A percentile compares a stretch with the other conserved stretches of the same genome.
phyloP scores from a whole-genome alignment of 1,140 invertebrate genomes.

The Limonius californicus region DNA sequence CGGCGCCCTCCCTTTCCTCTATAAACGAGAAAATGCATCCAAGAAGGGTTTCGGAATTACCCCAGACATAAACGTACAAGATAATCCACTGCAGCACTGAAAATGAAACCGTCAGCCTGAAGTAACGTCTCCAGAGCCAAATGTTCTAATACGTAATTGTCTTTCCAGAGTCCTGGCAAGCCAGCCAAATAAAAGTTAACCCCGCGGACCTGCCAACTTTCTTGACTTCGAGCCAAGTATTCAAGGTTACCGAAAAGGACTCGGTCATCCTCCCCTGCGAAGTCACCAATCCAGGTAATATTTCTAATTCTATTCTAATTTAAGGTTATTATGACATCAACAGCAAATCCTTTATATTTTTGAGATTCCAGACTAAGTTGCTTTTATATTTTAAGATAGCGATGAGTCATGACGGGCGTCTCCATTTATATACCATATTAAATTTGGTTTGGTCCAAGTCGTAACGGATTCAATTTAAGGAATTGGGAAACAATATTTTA shows the following conservation, averaged over 20 bases:
- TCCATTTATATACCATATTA: no score
- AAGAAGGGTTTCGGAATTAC: not conserved
- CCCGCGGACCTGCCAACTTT: constrained; percentile 44
- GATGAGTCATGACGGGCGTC: no score
- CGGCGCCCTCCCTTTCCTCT: no score
- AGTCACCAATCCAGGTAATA: constrained; percentile 46
- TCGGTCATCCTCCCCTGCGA: constrained; percentile 45
- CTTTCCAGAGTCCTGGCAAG: constrained; percentile 40
- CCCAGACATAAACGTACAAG: not conserved
- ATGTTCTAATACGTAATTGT: not conserved
- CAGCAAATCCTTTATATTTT: no score
- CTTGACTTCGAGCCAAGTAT: constrained; percentile 46
- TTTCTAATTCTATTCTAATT: not conserved
- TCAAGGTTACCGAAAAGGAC: constrained; percentile 46
- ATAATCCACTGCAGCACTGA: not conserved
- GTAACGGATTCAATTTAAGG: no score
- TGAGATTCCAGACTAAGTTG: no score
- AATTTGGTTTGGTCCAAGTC: no score
- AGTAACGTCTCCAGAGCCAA: not conserved
- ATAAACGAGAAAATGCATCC: no score
- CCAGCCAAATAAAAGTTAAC: constrained; percentile 42
- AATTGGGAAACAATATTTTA: no score
- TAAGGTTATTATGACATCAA: no score
- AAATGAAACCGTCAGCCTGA: not conserved
- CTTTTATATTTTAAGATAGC: no score